Evolutionary conservation across 2,888 invertebrate genomes (phyloP).

Genomic region (Lapara coniferarum): DNA sequence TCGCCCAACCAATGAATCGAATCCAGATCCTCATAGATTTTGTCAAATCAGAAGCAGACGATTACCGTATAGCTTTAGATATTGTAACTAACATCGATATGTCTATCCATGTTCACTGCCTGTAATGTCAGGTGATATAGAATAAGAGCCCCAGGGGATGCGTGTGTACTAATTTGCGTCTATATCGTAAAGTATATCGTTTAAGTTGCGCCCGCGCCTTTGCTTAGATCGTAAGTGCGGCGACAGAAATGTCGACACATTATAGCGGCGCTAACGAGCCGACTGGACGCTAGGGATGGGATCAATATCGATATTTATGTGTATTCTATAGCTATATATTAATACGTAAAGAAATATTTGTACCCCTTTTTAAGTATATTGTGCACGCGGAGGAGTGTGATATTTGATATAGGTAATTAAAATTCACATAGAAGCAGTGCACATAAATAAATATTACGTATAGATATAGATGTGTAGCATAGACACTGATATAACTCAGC

Average conservation of each 20-base stretch:
- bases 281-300: slow-evolving; percentile 50
- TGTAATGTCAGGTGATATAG: slow-evolving; percentile 18
- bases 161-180: slow-evolving; percentile 49
- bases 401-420: no score
- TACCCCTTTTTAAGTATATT: no score
- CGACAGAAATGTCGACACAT: slow-evolving; percentile 66
- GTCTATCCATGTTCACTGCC: neutral
- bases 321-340: no score
- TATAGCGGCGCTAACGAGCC: slow-evolving; percentile 61
- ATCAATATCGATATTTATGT: slow-evolving; percentile 34
- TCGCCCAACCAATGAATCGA: no score
- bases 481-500: no score
- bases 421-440: no score
- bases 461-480: no score
- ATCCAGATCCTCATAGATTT: no score
- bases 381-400: no score
- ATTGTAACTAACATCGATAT: neutral
- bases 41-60: neutral
- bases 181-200: slow-evolving; percentile 52
- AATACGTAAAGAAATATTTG: no score
- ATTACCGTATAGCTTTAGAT: no score
- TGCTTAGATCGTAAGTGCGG: slow-evolving; percentile 42
- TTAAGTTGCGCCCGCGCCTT: slow-evolving; percentile 40
- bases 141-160: slow-evolving; percentile 21
- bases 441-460: no score